A percentile compares a stretch with the other conserved stretches of the same genome.
phyloP scores from a whole-genome alignment of 2,797 vertebrate species.

The Chromobotia macracanthus region DNA sequence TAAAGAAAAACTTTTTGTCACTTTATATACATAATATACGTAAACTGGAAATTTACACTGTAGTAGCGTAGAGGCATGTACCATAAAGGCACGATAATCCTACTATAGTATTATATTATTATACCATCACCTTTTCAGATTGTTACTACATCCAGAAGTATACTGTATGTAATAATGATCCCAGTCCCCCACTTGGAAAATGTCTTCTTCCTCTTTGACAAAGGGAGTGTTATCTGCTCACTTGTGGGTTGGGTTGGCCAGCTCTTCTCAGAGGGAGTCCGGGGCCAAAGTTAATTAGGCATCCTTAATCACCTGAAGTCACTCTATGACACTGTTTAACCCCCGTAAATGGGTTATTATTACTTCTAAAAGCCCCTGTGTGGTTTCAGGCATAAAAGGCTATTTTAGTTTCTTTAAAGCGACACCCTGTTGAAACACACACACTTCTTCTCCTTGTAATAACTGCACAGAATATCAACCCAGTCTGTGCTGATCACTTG shows the following conservation, averaged over 20 bases:
- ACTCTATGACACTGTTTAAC: constrained; percentile 62
- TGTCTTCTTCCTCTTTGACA: neutral
- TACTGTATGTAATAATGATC: neutral
- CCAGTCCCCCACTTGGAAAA: neutral
- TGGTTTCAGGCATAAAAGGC: constrained; percentile 48
- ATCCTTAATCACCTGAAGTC: constrained; percentile 74
- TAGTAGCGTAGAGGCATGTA: too few relatives aligned
- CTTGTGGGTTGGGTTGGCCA: constrained; percentile 55
- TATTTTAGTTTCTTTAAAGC: constrained; percentile 48
- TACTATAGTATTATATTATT: too few relatives aligned
- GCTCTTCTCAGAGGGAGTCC: constrained; percentile 62
- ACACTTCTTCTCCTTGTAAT: neutral
- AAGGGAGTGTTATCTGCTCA: neutral
- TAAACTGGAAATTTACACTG: too few relatives aligned
- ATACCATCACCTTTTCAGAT: neutral
- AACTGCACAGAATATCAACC: neutral
- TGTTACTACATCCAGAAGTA: neutral
- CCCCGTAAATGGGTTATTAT: constrained; percentile 59
- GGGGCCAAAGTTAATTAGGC: constrained; percentile 70
- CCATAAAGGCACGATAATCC: too few relatives aligned
- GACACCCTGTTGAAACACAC: constrained; percentile 32
- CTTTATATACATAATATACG: too few relatives aligned
- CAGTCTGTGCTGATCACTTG: neutral
- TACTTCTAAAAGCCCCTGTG: constrained; percentile 57
- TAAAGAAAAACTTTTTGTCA: too few relatives aligned